Base-by-base conservation (phyloP, 2,113 vertebrate species). In the Gobius niger region DNA sequence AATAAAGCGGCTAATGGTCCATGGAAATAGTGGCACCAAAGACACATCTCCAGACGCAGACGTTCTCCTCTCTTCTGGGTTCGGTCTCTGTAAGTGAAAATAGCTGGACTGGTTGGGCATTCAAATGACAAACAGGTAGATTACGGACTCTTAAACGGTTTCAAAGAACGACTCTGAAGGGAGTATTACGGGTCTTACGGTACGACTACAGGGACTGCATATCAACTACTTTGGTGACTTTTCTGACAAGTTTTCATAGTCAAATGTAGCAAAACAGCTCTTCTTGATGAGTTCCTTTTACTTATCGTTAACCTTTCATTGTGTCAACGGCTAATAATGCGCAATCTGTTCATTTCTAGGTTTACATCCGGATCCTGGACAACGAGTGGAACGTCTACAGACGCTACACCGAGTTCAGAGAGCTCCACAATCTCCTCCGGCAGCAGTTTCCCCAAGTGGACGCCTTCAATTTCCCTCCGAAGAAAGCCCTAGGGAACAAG, bases 401-500 rank as follows among this genome's bases (percentile, higher is more conserved):
- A 61, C 92, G 98, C n/a, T 99, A 99, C 0, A 90, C 96, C 0
- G 98, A 98, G 83, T 99, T 99, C 87, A 91, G 97, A 60, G 91
- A 86, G 68, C 89, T 99, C 72, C 97, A 99, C 85, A 95, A 94
- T 79, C 93, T 94, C 74, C 85, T 99, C 40, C 93, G 96, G 71
- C 87, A 52, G 54, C 93, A 93, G 60, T 98, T 95, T 84, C 95
- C 96, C 1, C 95, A 95, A 86, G 95, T 98, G 77, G 92, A 95
- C 80, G 87, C 94, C 76, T 97, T 96, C 79, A 93, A 76, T 88
- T 98, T 99, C 79, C 98, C 98, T 9, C 98, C 98, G 12, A 99
- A 99, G 83, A 99, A 99, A 91, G 97, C 97, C 85, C 95, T 99
- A 50, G 96, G 98, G 79, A 99, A 99, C 92, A 99, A 99, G 96